phyloP scores from a whole-genome alignment of 1,140 invertebrate species.

The Drosophila trapezifrons region DNA sequence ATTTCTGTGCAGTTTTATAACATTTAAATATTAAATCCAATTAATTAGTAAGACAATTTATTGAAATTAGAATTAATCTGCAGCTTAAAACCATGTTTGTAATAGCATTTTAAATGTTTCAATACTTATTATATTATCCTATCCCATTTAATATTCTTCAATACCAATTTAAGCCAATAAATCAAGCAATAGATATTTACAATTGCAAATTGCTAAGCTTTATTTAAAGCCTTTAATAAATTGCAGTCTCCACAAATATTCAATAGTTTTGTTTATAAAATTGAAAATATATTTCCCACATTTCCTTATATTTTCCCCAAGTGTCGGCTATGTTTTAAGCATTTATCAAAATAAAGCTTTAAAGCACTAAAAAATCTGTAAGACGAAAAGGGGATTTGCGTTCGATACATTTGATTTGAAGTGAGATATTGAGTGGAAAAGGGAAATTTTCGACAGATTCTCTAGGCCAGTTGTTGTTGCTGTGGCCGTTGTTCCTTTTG shows the following conservation, averaged over 20 bases:
- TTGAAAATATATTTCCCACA: background rate
- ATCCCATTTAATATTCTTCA: background rate
- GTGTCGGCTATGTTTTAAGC: constrained; percentile 7
- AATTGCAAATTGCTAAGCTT: background rate
- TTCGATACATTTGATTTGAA: constrained; percentile 34
- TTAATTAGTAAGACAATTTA: background rate
- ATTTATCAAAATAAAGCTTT: constrained; percentile 33
- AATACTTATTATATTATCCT: background rate
- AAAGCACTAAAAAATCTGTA: constrained; percentile 16
- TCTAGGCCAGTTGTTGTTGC: constrained; percentile 21
- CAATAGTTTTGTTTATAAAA: too few species aligned
- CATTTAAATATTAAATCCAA: too few species aligned
- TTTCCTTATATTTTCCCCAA: background rate
- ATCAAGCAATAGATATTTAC: background rate
- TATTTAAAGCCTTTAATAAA: background rate
- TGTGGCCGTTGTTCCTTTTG: constrained; percentile 5
- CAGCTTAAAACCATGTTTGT: background rate
- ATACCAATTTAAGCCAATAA: background rate
- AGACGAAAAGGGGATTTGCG: constrained; percentile 12
- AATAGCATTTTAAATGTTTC: background rate
- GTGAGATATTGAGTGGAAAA: constrained; percentile 31
- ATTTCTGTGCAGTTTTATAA: too few species aligned
- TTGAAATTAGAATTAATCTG: too few species aligned
- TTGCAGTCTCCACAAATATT: too few species aligned
- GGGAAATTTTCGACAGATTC: constrained; percentile 35